Base-by-base conservation (phyloP, 2,113 vertebrate genomes). In the Proterorhinus semilunaris region DNA sequence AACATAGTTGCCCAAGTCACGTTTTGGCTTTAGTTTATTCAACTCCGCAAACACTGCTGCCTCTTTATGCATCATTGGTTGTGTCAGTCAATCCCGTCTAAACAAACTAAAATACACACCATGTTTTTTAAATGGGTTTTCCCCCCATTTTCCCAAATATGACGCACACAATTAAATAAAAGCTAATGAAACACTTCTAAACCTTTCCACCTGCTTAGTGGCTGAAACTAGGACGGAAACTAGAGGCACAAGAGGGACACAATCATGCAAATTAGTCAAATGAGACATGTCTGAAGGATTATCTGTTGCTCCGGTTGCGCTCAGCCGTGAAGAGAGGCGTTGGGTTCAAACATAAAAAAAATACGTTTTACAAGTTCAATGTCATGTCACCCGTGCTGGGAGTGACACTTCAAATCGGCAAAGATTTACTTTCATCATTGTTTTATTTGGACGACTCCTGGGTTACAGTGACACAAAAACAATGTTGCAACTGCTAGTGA, bases 231-330 rank as follows among this genome's bases (percentile, higher is more conserved):
- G 27, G 21, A 58, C 36, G 55, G 27, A 58, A 58, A 42, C 21
- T 11, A 42, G 55, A 58, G 27, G 21, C 55, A 42, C 10, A 1
- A 36, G 27, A 36, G 54, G 36, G 54, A 42, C 55, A 6, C 55
- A 58, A 58, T 27, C 21, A 58, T 58, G 55, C 55, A 58, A 42
- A 58, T 58, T 58, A 58, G 55, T 42, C 55, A 58, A 58, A 58
- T 58, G 55, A 58, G 55, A 58, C 11, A 6, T 42, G 21, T 11
- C 55, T 13, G 1, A 6, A 58, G 55, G 55, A 58, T 58, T 58
- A 36, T 55, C 10, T 58, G 27, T 42, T 42, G 8, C 16, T 9
- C 16, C 52, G 15, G n/a, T 7, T 53, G 54, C 54, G 7, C 21
- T 42, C 36, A 12, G 55, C 27, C 55, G 7, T 7, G 5, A 58